Base-by-base conservation (phyloP, 23 tunicate species). In the Diplosoma virens region DNA sequence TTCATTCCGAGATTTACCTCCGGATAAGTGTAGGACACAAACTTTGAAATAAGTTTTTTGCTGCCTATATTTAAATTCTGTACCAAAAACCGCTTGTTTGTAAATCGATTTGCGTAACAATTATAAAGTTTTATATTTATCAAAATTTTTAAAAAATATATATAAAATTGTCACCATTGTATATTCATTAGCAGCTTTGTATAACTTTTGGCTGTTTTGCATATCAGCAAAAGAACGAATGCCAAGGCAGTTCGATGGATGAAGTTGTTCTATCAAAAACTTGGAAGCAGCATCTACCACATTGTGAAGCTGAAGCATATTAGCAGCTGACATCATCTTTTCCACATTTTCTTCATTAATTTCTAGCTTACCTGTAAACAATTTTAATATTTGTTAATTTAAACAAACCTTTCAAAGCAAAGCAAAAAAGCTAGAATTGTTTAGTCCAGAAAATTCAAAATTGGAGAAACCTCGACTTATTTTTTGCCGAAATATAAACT, bases 221-320 rank as follows among this genome's bases (percentile, higher is more conserved):
- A 67, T 25, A 47, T 82, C 94, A 11, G 98, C 98, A 68, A 93
- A 93, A 37, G 75, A 36, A 7, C 72, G 75, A 18, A 93, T 93
- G 18, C 98, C 98, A 25, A 93, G 82, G 35, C 98, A 93, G 61
- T 93, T 93, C 2, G 93, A 86, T 5, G 98, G 98, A 59, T 93
- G 93, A 2, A 93, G 84, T 56, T 93, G 93, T 25, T 86, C 77
- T 35, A 52, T 69, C 0, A 93, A 72, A 74, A 93, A 93, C 0
- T 59, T 45, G 36, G 94, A 82, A 0, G 82, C 88, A 37, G 89
- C 84, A n/a, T 82, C 82, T 24, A 93, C 85, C 27, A 93, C 94
- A 31, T 59, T 47, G 1, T 67, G 74, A 59, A 93, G 58, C 60
- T 79, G 85, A 1, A 93, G 78, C 83, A 93, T 84, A 58, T 92